These are phyloP conservation scores for Nycticryphes semicollaris DNA, from an alignment of 2,113 vertebrate species.

Conservation along the genomic window DNA sequence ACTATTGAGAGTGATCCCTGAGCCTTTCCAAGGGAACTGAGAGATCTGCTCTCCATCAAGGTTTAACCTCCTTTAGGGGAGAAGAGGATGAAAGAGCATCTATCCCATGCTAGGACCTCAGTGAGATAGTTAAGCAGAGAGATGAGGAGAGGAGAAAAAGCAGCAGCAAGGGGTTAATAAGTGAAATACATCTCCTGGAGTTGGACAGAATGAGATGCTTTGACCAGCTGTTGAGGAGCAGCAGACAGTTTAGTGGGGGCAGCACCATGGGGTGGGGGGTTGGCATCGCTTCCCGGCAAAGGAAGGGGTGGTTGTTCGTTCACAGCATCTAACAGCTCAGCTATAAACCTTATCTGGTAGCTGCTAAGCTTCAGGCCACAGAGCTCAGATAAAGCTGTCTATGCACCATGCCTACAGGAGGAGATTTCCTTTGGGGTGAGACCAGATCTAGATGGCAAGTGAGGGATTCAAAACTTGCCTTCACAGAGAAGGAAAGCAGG, in stretches of 20 bases:
- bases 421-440: not conserved
- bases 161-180: not conserved
- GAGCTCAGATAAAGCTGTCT: not conserved
- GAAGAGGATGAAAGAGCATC: accelerated
- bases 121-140: not conserved
- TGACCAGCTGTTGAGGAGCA: not conserved
- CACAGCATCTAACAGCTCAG: not conserved
- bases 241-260: not conserved
- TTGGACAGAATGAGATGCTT: not conserved
- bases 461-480: not conserved
- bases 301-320: not conserved
- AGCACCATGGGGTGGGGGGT: accelerated
- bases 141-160: not conserved
- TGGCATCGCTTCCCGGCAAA: accelerated
- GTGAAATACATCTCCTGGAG: not conserved
- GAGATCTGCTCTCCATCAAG: not conserved
- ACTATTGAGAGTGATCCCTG: not conserved
- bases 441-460: not conserved
- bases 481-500: not conserved
- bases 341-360: not conserved
- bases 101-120: accelerated
- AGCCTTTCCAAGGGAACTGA: not conserved
- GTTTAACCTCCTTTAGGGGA: not conserved
- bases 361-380: not conserved
- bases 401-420: accelerated